phyloP scores from a whole-genome alignment of 2,113 vertebrate genomes.

The Peromyscus polionotus region DNA sequence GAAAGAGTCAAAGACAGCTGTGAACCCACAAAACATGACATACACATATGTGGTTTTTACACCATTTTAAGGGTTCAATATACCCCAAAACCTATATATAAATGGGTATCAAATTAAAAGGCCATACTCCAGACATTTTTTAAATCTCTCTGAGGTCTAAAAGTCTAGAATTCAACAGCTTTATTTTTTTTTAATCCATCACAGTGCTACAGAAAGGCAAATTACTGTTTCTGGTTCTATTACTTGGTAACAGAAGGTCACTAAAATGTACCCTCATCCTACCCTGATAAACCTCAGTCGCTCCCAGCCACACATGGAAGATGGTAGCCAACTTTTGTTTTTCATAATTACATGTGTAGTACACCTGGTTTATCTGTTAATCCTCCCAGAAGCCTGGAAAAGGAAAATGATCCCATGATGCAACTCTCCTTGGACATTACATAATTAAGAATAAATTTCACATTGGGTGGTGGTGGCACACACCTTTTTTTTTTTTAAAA shows the following conservation, averaged over 20 bases:
- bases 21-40: background rate
- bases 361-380: slow-evolving; percentile 52
- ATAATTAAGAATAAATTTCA: slow-evolving; percentile 61
- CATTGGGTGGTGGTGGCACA: background rate
- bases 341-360: slow-evolving; percentile 20
- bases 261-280: slow-evolving; percentile 11
- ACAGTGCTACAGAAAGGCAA: slow-evolving; percentile 56
- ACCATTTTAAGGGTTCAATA: slow-evolving; percentile 42
- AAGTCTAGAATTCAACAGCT: slow-evolving; percentile 58
- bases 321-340: slow-evolving; percentile 12
- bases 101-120: slow-evolving; percentile 38
- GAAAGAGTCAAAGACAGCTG: slow-evolving; percentile 1
- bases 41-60: slow-evolving; percentile 1
- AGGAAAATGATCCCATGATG: slow-evolving; percentile 1
- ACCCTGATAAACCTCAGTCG: slow-evolving; percentile 52
- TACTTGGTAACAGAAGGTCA: slow-evolving; percentile 61
- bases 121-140: background rate
- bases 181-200: slow-evolving; percentile 18
- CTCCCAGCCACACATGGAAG: slow-evolving; percentile 47
- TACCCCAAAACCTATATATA: background rate
- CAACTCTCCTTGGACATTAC: slow-evolving; percentile 30
- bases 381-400: slow-evolving; percentile 48
- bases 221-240: slow-evolving; percentile 57
- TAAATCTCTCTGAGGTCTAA: slow-evolving; percentile 19
- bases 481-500: too few species aligned